Percentiles rank a stretch among this genome's conserved stretches.
phyloP scores from a whole-genome alignment of 2,888 invertebrate species.

The Periphyllus acericola region DNA sequence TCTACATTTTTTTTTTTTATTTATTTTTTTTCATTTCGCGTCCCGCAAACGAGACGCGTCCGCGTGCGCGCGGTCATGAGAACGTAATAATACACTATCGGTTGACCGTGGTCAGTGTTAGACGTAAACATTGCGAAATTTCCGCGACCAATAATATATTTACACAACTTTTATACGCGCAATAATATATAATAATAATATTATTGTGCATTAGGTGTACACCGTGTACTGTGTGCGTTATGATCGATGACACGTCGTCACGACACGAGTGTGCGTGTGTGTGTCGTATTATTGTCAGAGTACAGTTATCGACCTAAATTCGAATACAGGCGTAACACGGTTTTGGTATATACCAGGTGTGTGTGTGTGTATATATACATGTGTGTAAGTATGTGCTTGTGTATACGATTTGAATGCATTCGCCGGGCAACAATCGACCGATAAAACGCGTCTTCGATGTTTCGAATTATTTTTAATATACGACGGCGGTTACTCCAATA shows the following conservation, averaged over 20 bases:
- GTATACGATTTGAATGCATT: not conserved
- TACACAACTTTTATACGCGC: not conserved
- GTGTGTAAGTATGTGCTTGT: not conserved
- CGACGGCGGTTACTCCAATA: too few relatives aligned
- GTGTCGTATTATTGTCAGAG: not conserved
- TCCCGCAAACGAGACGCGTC: not conserved
- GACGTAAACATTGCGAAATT: not conserved
- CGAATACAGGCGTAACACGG: not conserved
- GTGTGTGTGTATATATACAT: not conserved
- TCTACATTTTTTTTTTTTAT: not conserved
- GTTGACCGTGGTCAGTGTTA: slow-evolving; percentile 55
- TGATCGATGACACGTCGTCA: not conserved
- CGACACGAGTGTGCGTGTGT: not conserved
- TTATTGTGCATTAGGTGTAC: too few relatives aligned
- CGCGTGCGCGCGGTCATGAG: not conserved
- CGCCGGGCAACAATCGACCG: not conserved
- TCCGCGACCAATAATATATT: not conserved
- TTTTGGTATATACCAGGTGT: not conserved
- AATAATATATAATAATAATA: too few relatives aligned
- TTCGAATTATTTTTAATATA: not conserved
- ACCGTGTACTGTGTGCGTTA: too few relatives aligned
- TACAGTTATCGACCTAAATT: slow-evolving; percentile 16
- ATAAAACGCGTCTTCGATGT: not conserved
- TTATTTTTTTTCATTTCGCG: not conserved
- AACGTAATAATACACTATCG: slow-evolving; percentile 26